Evolutionary conservation across 2,113 vertebrate species (phyloP).

Genomic region (Sterna hirundo): DNA sequence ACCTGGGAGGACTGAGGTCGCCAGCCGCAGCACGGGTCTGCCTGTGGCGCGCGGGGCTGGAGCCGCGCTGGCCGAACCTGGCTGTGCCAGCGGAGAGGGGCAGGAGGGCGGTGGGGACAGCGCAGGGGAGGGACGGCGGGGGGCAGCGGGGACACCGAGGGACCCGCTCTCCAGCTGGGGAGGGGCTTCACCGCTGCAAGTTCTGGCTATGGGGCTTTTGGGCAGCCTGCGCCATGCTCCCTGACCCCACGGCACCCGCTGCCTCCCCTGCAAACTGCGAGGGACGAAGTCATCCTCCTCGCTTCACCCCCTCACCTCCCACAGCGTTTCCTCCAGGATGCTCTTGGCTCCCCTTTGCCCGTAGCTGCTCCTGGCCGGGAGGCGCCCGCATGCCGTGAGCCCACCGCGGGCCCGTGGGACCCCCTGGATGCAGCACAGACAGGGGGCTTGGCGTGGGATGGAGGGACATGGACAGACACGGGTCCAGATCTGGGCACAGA

Average conservation of each 20-base stretch:
- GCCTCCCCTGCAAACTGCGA: not conserved
- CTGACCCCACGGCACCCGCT: not conserved
- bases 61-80: not conserved
- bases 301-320: not conserved
- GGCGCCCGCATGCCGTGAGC: not conserved
- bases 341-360: not conserved
- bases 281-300: not conserved
- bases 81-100: not conserved
- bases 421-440: rapidly evolving
- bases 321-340: no score
- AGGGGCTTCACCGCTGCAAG: not conserved
- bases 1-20: not conserved
- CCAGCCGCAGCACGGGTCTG: not conserved
- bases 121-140: not conserved
- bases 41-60: not conserved
- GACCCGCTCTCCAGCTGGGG: not conserved
- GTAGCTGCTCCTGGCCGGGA: not conserved
- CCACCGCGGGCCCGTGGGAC: not conserved
- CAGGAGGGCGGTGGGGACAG: not conserved
- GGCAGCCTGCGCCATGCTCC: not conserved
- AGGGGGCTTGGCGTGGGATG: rapidly evolving
- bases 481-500: rapidly evolving
- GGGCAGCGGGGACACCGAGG: no score
- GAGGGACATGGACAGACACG: rapidly evolving
- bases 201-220: not conserved